These are phyloP conservation scores for Agrotis exclamationis DNA, from an alignment of 2,888 invertebrate species.

Conservation along the genomic window DNA sequence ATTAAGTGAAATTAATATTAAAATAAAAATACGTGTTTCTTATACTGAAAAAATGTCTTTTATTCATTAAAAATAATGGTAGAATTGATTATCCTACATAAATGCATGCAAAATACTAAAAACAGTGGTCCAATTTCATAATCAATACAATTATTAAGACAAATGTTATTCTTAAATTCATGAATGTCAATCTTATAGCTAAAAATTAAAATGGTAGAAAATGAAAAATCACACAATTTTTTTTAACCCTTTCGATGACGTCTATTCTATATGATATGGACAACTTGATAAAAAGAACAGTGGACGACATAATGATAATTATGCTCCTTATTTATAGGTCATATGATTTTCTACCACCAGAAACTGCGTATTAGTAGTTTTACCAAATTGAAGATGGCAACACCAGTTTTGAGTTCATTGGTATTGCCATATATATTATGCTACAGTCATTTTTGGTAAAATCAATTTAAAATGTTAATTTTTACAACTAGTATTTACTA, in stretches of 20 bases:
- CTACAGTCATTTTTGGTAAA: no score
- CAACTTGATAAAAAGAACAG: no score
- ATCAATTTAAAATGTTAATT: no score
- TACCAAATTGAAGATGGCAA: no score
- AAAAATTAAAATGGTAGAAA: neutral
- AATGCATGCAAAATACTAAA: neutral
- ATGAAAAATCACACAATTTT: neutral
- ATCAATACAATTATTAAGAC: neutral
- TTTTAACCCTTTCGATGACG: neutral
- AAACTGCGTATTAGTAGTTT: no score
- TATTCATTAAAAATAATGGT: slow-evolving; percentile 20
- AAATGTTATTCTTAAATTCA: neutral
- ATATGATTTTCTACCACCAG: no score
- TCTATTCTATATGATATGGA: no score
- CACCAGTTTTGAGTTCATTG: no score
- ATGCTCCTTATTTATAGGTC: no score
- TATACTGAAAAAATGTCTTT: slow-evolving; percentile 16
- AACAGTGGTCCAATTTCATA: neutral
- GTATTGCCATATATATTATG: no score
- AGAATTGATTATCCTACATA: neutral
- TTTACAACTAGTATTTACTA: no score
- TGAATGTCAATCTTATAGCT: slow-evolving; percentile 6
- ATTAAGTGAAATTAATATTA: slow-evolving; percentile 12
- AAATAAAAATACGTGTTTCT: slow-evolving; percentile 23
- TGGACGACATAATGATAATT: no score